These are phyloP conservation scores for Pemphigus obesinymphae DNA, from an alignment of 1,140 invertebrate species.

Conservation along the genomic window DNA sequence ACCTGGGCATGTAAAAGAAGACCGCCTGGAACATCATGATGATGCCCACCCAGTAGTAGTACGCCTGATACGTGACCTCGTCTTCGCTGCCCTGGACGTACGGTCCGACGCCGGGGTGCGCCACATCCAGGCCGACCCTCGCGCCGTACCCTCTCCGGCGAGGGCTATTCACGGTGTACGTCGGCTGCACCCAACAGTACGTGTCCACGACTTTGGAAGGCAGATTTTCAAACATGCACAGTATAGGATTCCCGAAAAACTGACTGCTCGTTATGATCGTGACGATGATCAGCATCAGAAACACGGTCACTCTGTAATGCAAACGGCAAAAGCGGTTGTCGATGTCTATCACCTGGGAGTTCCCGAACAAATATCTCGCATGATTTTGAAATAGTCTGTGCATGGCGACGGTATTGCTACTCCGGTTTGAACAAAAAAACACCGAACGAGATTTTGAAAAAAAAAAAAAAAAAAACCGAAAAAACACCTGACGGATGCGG, in stretches of 20 bases:
- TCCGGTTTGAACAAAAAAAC: too few species aligned
- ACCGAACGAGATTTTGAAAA: too few species aligned
- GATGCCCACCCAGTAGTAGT: slow-evolving; percentile 86
- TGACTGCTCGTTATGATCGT: slow-evolving; percentile 87
- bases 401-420: too few species aligned
- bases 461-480: too few species aligned
- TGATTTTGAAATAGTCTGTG: too few species aligned
- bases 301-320: slow-evolving; percentile 89
- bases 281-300: slow-evolving; percentile 84
- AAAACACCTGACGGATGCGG: too few species aligned
- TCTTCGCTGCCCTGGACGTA: too few species aligned
- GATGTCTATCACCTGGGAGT: slow-evolving; percentile 84
- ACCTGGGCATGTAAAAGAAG: slow-evolving; percentile 67
- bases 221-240: slow-evolving; percentile 70
- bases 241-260: slow-evolving; percentile 91
- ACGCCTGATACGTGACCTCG: slow-evolving; percentile 64
- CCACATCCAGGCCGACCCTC: slow-evolving; percentile 44
- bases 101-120: not conserved
- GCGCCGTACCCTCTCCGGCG: slow-evolving; percentile 47
- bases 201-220: slow-evolving; percentile 60
- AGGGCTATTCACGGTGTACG: slow-evolving; percentile 57
- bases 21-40: slow-evolving; percentile 75
- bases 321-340: slow-evolving; percentile 91
- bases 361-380: slow-evolving; percentile 53
- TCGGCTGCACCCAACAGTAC: slow-evolving; percentile 74